phyloP scores from a whole-genome alignment of 2,113 vertebrate genomes.

The Coryphaenoides rupestris region DNA sequence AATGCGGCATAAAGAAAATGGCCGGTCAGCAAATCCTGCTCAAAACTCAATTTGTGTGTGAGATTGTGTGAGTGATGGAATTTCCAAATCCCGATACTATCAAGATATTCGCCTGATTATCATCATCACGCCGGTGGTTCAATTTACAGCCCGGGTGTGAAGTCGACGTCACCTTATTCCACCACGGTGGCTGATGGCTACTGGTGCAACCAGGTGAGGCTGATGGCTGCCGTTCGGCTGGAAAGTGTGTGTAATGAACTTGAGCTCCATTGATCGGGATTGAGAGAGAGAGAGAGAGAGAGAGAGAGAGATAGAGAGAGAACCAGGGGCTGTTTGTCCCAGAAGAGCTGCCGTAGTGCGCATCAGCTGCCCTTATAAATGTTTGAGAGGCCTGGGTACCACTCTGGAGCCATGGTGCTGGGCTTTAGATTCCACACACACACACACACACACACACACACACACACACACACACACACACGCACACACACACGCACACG shows the following conservation, averaged over 20 bases:
- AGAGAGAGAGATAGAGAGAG: constrained; percentile 58
- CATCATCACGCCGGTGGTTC: constrained; percentile 7
- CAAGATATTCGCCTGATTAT: neutral
- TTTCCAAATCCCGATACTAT: too few species aligned
- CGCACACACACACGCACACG: constrained; percentile 2
- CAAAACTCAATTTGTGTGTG: too few species aligned
- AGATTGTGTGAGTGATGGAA: too few species aligned
- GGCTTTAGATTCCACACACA: constrained; percentile 24
- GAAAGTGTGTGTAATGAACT: constrained; percentile 72
- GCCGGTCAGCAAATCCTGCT: too few species aligned
- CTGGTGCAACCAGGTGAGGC: constrained; percentile 20
- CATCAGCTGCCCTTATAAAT: constrained; percentile 73
- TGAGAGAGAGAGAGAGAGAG: constrained; percentile 61
- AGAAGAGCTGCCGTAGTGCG: constrained; percentile 53
- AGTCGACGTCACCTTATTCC: neutral
- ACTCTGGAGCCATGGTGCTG: constrained; percentile 49
- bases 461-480: constrained; percentile 8
- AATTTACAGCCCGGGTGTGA: constrained; percentile 29
- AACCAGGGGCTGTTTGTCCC: constrained; percentile 73
- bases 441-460: neutral
- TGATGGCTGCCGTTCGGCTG: constrained; percentile 48
- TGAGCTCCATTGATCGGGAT: constrained; percentile 73
- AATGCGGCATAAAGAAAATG: too few species aligned
- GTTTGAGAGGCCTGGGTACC: constrained; percentile 65
- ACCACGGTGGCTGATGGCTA: constrained; percentile 34